Evolutionary conservation across 2,113 vertebrate species (phyloP), one percentile per base, ranked within the genome.

Genomic region (Centropristis striata): DNA sequence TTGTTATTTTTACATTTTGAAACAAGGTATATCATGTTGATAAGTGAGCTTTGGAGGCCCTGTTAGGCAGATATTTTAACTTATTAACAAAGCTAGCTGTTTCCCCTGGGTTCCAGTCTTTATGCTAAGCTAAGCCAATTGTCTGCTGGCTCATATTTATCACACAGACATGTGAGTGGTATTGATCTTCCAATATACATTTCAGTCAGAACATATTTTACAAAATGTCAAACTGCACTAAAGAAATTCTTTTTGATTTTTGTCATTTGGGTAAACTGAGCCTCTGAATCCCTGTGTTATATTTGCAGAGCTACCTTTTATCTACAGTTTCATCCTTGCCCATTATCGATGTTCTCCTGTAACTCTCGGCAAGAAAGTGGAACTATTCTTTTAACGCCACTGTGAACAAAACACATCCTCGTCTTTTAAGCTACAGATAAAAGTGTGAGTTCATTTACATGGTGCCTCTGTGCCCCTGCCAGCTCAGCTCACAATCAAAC

Each of bases 401-500:
- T 9, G 44, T 55, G 8, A 36, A 13, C 44, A 27, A 51, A 61
- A 50, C 23, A 18, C 55, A 49, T 36, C 14, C 57, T 50, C 14
- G 47, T 27, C 39, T 75, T 46, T 54, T 12, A 46, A 75, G 72
- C 28, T 36, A 23, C 8, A 46, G 13, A 36, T 54, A 64, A 63
- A 64, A 54, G 59, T 4, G 1, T 7, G 4, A 25, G 50, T 21
- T 75, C 14, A 53, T 41, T 32, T 37, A n/a, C 27, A 37, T 10
- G 9, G 20, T 18, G 28, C 5, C 47, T 63, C 25, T 42, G 12
- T 42, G 21, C 13, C 11, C 11, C 36, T 28, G 14, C 66, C 53
- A 54, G 37, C 51, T 41, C 50, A 20, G 66, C 47, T 53, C 20
- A 41, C 49, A 44, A 54, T 54, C 51, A 75, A 55, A 57, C 51